Evolutionary conservation across 2,888 invertebrate genomes (phyloP).

Genomic region (Cheilosia scutellata): DNA sequence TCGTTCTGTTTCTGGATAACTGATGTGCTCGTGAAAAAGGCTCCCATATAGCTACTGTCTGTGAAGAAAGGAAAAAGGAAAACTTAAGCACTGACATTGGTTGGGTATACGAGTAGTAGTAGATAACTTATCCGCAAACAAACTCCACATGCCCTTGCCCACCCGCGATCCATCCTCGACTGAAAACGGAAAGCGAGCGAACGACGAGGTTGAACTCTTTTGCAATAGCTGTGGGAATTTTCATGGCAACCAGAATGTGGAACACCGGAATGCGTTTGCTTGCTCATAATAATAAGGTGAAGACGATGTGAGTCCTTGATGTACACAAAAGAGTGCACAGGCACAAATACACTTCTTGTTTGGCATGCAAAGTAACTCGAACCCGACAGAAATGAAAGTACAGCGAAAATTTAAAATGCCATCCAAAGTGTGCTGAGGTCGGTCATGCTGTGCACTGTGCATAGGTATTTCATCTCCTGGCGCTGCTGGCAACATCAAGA

Average conservation of each 20-base stretch:
- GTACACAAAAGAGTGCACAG: conserved; percentile 30
- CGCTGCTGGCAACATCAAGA: conserved; percentile 2
- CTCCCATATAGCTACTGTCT: neutral
- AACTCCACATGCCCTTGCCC: conserved; percentile 17
- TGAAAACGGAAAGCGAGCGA: conserved; percentile 6
- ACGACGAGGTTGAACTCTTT: conserved; percentile 34
- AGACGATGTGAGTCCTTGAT: conserved; percentile 58
- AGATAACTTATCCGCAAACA: conserved; percentile 62
- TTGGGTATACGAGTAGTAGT: conserved; percentile 52
- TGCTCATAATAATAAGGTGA: conserved; percentile 63
- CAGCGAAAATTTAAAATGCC: conserved; percentile 42
- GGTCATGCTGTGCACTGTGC: conserved; percentile 30
- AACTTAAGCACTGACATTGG: conserved; percentile 54
- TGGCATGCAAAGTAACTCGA: conserved; percentile 63
- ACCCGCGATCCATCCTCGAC: neutral
- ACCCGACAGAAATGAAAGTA: conserved; percentile 32
- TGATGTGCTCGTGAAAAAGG: conserved; percentile 41
- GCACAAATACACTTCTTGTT: conserved; percentile 19
- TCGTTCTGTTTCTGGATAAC: conserved; percentile 16
- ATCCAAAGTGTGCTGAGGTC: conserved; percentile 51
- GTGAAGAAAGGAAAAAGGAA: conserved; percentile 29
- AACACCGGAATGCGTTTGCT: conserved; percentile 63
- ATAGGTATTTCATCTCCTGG: neutral
- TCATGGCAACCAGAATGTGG: conserved; percentile 57
- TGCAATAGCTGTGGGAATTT: conserved; percentile 46